Conservation (phyloP, 2,797 vertebrate species). For the Argya squamiceps region DNA sequence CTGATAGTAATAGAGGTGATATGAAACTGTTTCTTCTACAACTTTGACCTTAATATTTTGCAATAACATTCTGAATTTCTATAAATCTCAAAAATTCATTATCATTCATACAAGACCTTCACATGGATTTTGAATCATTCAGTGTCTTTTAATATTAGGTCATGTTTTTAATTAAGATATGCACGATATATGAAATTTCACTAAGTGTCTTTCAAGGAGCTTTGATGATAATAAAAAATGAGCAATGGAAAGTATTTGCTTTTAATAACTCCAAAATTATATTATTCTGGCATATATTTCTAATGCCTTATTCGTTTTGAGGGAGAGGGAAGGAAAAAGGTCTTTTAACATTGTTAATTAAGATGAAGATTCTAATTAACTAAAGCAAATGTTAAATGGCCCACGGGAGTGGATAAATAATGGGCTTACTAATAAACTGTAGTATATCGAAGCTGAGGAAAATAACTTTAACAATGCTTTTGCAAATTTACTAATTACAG, state of each 20-base stretch:
- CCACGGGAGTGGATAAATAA: conserved; percentile 39
- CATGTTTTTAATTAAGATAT: conserved; percentile 47
- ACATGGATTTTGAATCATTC: neutral
- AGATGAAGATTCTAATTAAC: conserved; percentile 58
- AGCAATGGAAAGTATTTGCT: neutral
- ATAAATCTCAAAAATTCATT: conserved; percentile 1
- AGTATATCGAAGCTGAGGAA: conserved; percentile 5
- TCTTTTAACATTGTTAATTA: conserved; percentile 60
- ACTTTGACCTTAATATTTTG: neutral
- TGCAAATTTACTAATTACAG: conserved; percentile 58
- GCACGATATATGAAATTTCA: neutral
- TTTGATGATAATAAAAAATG: conserved; percentile 39
- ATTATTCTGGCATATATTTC: conserved; percentile 26
- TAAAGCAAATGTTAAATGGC: conserved; percentile 54
- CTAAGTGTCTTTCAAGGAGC: neutral
- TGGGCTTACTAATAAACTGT: conserved; percentile 47
- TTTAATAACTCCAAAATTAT: conserved; percentile 27
- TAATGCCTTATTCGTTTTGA: neutral
- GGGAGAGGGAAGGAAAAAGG: neutral
- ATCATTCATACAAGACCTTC: neutral
- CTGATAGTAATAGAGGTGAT: neutral
- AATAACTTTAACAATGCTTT: conserved; percentile 48
- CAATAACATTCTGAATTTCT: neutral
- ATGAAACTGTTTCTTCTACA: neutral
- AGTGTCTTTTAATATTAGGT: neutral